These are phyloP conservation scores for Amblyraja radiata DNA, from an alignment of 2,797 vertebrate species.

Conservation along the genomic window DNA sequence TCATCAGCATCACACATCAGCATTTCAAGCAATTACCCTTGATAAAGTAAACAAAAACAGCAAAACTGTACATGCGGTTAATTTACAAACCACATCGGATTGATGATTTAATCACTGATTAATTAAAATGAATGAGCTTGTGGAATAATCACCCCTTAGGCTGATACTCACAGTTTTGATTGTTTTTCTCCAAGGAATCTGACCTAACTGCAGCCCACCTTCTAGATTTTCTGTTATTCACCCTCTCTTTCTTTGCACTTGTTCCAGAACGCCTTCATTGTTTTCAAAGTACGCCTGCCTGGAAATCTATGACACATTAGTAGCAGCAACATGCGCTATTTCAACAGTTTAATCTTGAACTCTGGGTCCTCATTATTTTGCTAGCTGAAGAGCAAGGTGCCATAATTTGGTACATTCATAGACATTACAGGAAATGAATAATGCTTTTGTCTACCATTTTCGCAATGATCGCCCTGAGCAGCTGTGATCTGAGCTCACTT, in stretches of 20 bases:
- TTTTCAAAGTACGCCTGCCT: background rate
- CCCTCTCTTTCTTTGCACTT: background rate
- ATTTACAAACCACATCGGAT: background rate
- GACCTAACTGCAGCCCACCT: background rate
- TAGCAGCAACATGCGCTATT: too few relatives aligned
- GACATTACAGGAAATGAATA: background rate
- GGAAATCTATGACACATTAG: too few relatives aligned
- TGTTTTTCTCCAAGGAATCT: background rate
- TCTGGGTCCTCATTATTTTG: background rate
- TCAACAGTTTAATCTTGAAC: background rate
- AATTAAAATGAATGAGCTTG: background rate
- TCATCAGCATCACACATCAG: background rate
- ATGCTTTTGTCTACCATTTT: background rate
- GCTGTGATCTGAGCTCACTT: background rate
- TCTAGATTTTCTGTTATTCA: background rate
- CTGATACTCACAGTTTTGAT: background rate
- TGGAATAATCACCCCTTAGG: background rate
- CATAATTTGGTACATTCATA: background rate
- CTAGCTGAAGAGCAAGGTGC: background rate
- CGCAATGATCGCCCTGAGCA: constrained; percentile 7
- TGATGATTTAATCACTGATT: background rate
- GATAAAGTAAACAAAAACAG: background rate
- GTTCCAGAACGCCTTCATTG: background rate
- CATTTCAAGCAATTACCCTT: background rate
- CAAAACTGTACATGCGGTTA: background rate